Conservation (phyloP, 2,113 vertebrate genomes). For the Pygoscelis adeliae region DNA sequence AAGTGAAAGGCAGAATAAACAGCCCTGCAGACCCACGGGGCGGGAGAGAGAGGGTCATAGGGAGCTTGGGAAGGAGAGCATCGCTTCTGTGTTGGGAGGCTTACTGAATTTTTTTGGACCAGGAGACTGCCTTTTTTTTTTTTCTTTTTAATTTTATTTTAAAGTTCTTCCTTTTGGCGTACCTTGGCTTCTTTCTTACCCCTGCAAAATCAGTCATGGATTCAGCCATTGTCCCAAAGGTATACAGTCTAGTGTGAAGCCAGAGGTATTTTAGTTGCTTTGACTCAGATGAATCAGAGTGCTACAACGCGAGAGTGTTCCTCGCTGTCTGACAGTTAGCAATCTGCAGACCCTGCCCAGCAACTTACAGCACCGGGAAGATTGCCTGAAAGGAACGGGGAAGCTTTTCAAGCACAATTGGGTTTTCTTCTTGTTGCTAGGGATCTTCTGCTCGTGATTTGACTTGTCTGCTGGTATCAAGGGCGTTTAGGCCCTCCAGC, state of each 20-base stretch:
- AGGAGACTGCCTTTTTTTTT: neutral
- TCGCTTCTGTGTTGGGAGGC: neutral
- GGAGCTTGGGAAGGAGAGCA: neutral
- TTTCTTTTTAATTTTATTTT: neutral
- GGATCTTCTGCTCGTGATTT: neutral
- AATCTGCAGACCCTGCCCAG: neutral
- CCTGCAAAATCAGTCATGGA: neutral
- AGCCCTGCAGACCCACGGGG: neutral
- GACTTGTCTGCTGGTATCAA: conserved; percentile 4
- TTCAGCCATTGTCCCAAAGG: neutral
- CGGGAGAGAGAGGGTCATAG: neutral
- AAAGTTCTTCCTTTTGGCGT: neutral
- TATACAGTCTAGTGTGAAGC: neutral
- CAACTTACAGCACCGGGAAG: neutral
- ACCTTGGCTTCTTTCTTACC: neutral
- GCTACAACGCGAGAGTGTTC: neutral
- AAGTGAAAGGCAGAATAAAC: conserved; percentile 39
- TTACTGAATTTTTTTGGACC: neutral
- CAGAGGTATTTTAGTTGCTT: neutral
- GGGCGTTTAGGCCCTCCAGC: conserved; percentile 31
- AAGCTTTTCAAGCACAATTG: neutral
- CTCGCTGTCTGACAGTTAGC: neutral
- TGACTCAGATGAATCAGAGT: neutral
- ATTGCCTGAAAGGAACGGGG: neutral
- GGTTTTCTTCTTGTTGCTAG: conserved; percentile 1